These are phyloP conservation scores for Halcyon badia DNA, from an alignment of 2,797 vertebrate species.

Conservation along the genomic window DNA sequence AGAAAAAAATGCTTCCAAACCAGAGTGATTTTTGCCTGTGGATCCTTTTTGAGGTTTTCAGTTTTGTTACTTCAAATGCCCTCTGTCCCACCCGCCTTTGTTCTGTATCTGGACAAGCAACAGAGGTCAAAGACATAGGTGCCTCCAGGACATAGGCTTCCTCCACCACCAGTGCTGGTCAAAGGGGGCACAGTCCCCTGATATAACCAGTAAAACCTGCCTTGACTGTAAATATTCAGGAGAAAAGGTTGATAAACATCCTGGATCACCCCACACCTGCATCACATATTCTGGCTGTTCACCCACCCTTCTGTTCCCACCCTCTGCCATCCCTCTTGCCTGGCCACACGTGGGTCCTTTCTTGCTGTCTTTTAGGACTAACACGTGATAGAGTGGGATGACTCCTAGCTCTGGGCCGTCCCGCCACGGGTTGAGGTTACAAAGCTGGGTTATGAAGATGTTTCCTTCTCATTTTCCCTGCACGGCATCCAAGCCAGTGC, in stretches of 20 bases:
- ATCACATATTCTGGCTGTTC: accelerated
- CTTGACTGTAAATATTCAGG: background rate
- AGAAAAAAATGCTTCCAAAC: background rate
- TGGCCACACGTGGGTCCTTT: background rate
- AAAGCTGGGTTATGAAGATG: background rate
- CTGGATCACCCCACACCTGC: background rate
- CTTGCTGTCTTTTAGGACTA: background rate
- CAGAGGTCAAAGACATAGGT: background rate
- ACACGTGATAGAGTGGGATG: accelerated
- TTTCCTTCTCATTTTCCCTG: background rate
- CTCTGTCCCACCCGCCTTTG: background rate
- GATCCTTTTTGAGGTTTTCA: background rate
- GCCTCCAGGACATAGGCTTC: background rate
- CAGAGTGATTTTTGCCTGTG: background rate
- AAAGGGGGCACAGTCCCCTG: background rate
- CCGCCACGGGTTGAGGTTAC: background rate
- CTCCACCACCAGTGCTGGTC: background rate
- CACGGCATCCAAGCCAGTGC: accelerated
- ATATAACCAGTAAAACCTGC: accelerated
- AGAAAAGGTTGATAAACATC: background rate
- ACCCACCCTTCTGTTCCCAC: background rate
- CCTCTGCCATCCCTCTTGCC: background rate
- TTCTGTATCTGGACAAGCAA: background rate
- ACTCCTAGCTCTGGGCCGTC: background rate
- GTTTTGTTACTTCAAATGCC: background rate